phyloP scores from a whole-genome alignment of 1,140 invertebrate genomes.

The Calosoma granatense region DNA sequence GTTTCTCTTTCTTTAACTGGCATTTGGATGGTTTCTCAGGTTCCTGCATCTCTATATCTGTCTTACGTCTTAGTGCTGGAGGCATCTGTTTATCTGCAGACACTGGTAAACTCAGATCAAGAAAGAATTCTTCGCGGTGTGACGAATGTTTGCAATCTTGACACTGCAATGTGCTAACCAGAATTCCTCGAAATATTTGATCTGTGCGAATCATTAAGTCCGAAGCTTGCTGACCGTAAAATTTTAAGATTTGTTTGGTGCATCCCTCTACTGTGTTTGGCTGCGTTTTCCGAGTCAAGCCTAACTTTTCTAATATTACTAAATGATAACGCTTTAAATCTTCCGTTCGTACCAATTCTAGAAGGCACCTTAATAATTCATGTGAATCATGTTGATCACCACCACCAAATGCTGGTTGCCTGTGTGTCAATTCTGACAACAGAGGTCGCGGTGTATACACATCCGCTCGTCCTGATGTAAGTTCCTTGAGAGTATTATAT shows the following conservation, averaged over 20 bases:
- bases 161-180: constrained; percentile 84
- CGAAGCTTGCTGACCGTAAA: constrained; percentile 71
- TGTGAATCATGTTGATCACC: constrained; percentile 95
- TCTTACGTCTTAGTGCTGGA: constrained; percentile 33
- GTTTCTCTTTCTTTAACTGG: constrained; percentile 56
- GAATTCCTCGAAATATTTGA: constrained; percentile 77
- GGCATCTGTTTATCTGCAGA: constrained; percentile 60
- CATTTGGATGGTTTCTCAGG: constrained; percentile 51
- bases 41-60: constrained; percentile 25
- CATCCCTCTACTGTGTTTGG: constrained; percentile 62
- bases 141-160: constrained; percentile 79
- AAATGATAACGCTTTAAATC: constrained; percentile 64
- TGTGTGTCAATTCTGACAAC: constrained; percentile 63
- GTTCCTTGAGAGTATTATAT: constrained; percentile 55
- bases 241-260: constrained; percentile 62
- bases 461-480: constrained; percentile 48
- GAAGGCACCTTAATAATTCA: constrained; percentile 79
- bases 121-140: constrained; percentile 80
- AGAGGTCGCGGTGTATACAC: constrained; percentile 61
- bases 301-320: constrained; percentile 61
- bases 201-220: constrained; percentile 73
- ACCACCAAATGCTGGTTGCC: constrained; percentile 77
- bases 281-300: constrained; percentile 53
- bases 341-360: constrained; percentile 71
- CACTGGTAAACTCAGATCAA: constrained; percentile 85